phyloP scores from a whole-genome alignment of 2,888 invertebrate species.

The Thereva unica region DNA sequence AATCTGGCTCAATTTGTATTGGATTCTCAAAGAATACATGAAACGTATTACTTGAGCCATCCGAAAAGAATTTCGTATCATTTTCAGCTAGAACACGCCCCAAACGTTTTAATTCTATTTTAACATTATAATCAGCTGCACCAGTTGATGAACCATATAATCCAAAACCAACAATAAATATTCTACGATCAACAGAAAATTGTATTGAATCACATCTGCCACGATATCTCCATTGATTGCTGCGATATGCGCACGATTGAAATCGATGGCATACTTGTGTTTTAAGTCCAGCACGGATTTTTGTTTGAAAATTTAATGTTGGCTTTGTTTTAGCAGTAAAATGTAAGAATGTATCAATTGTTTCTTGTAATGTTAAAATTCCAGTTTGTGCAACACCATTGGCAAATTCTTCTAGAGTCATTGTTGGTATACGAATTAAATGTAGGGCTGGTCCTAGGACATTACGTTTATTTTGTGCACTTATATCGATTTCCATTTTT shows the following conservation, averaged over 20 bases:
- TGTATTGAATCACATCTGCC: conserved; percentile 96
- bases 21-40: conserved; percentile 82
- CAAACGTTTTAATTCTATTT: conserved; percentile 88
- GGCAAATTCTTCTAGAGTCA: conserved; percentile 92
- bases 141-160: conserved; percentile 95
- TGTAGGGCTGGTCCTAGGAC: conserved; percentile 79
- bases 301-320: conserved; percentile 77
- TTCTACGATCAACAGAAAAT: conserved; percentile 92
- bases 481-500: conserved; percentile 79
- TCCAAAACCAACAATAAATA: conserved; percentile 95
- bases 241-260: conserved; percentile 93
- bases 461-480: conserved; percentile 76
- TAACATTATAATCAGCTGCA: conserved; percentile 92
- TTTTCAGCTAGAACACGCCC: conserved; percentile 89
- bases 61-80: conserved; percentile 92
- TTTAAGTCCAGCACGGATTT: conserved; percentile 83
- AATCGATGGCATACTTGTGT: conserved; percentile 95
- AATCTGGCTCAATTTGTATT: conserved; percentile 88
- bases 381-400: conserved; percentile 93
- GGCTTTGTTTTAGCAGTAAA: conserved; percentile 91
- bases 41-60: conserved; percentile 95
- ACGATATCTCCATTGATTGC: conserved; percentile 96
- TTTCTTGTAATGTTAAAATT: conserved; percentile 88
- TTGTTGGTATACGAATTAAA: conserved; percentile 89
- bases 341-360: conserved; percentile 92